Conservation (phyloP, 2,113 vertebrate genomes). For the Gulo gulo region DNA sequence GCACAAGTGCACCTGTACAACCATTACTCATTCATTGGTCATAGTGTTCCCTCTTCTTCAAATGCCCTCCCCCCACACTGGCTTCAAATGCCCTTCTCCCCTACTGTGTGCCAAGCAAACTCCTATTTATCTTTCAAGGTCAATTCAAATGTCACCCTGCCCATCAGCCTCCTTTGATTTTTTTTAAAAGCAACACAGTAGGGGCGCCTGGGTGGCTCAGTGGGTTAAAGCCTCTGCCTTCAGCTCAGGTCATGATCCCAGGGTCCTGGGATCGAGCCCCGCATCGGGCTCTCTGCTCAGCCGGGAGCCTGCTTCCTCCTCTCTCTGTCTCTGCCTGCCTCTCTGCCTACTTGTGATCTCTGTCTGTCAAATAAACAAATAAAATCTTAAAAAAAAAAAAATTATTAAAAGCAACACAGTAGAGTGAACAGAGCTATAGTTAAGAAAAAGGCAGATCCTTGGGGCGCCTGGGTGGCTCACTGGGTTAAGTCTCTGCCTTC, state of each 20-base stretch:
- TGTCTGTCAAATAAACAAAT: too few species aligned
- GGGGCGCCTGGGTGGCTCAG: too few species aligned
- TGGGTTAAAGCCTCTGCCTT: too few species aligned
- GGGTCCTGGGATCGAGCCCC: too few species aligned
- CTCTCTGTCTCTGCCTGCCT: too few species aligned
- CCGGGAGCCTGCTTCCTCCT: too few species aligned
- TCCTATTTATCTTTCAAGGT: background rate
- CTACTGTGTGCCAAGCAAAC: background rate
- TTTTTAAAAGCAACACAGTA: background rate
- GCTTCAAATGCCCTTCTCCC: background rate
- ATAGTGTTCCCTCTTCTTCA: background rate
- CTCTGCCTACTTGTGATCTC: too few species aligned
- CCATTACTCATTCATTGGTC: background rate
- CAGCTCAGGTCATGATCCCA: too few species aligned
- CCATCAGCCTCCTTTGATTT: background rate
- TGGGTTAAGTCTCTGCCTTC: too few species aligned
- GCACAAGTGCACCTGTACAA: background rate
- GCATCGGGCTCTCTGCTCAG: too few species aligned
- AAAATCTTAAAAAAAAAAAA: too few species aligned
- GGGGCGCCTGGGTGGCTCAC: too few species aligned
- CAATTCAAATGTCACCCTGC: background rate
- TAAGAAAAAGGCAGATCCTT: background rate
- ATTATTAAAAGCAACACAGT: background rate
- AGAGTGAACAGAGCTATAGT: background rate
- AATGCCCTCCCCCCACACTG: background rate